phyloP scores from a whole-genome alignment of 1,140 invertebrate species.

The Aphis gossypii region DNA sequence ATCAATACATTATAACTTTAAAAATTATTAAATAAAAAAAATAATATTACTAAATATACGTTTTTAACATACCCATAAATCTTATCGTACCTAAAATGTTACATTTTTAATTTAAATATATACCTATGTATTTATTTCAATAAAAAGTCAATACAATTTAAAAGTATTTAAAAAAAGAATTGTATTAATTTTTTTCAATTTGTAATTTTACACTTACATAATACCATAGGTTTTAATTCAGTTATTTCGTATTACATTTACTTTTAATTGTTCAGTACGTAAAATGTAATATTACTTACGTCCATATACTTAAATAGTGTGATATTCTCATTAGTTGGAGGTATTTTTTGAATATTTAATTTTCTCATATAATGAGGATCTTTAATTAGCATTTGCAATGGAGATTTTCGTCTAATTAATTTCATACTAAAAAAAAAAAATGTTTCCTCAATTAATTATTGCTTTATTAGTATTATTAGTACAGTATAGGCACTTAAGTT shows the following conservation, averaged over 20 bases:
- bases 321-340: conserved; percentile 25
- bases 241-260: neutral
- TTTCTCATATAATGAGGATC: neutral
- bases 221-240: neutral
- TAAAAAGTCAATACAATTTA: neutral
- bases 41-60: neutral
- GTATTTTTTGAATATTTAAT: neutral
- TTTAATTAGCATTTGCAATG: neutral
- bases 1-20: neutral
- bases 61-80: neutral
- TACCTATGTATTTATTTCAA: neutral
- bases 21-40: neutral
- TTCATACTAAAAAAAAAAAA: neutral
- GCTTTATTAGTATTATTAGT: neutral
- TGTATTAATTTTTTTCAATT: neutral
- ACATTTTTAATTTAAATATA: neutral
- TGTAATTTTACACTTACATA: neutral
- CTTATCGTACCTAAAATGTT: neutral
- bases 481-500: neutral
- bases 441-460: neutral
- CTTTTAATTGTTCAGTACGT: neutral
- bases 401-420: neutral
- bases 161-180: neutral
- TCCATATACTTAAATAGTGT: conserved; percentile 48
- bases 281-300: conserved; percentile 4